Base-by-base conservation (phyloP, 2,113 vertebrate species). In the Chrysochloris asiatica region DNA sequence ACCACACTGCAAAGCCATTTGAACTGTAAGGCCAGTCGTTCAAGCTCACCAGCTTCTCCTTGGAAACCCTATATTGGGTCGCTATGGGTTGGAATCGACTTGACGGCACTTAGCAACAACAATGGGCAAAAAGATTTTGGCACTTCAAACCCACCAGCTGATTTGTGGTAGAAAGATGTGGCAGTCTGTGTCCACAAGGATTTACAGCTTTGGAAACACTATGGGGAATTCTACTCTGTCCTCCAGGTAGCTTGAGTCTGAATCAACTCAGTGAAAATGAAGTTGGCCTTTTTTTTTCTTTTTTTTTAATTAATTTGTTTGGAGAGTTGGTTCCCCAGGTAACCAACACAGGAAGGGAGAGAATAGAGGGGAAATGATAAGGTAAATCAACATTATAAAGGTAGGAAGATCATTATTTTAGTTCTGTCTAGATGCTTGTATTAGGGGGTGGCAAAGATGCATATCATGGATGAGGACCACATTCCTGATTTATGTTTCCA, bases 401-500 rank as follows among this genome's bases (percentile, higher is more conserved):
- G 6, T 21, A 4, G 24, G 50, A 56, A 54, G 56, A 56, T 56
- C n/a, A 41, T 3, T 19, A 8, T 8, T 14, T 59, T 12, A 50
- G 16, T 67, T 79, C 36, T 83, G 17, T 24, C 13, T 38, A 24
- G 10, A 11, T 26, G 21, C 24, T 30, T 48, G 72, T 77, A 26
- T 33, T 36, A 41, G 24, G 48, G n/a, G 22, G 45, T 47, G 65
- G 19, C 22, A 28, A 38, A 26, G 21, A 24, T 16, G 22, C 28
- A 1, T 16, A 21, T 45, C 52, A 14, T 17, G 48, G 36, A 1
- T 6, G 10, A 26, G 4, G 4, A 38, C 26, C 7, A 3, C 17
- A 28, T 2, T 67, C 69, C 67, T 36, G 19, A 22, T 72, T 75
- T 69, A 71, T 65, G 83, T 59, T 2, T 54, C 3, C 67, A 3